Evolutionary conservation across 37 sponge, comb jelly and placozoan genomes (phyloP).

Genomic region (Aphrocallistes beatrix): DNA sequence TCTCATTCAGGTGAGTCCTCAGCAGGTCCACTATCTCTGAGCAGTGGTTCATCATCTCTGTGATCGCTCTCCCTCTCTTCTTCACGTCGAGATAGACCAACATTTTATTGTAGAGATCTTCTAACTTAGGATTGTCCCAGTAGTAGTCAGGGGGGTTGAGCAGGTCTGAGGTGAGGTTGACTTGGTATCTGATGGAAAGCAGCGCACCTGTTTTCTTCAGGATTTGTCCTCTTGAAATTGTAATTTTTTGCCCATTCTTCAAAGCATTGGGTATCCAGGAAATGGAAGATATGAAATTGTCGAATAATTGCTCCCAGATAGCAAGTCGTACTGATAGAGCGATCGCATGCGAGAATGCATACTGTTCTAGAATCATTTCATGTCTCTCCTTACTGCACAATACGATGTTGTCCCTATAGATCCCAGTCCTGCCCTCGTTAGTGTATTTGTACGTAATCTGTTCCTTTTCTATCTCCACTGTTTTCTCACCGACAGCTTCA

Average conservation of each 20-base stretch:
- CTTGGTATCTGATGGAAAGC: conserved; percentile 24
- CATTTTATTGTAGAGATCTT: conserved; percentile 28
- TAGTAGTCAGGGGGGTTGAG: conserved; percentile 15
- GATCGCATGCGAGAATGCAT: conserved; percentile 1
- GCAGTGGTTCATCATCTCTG: conserved; percentile 29
- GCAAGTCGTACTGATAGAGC: background rate
- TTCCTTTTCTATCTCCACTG: background rate
- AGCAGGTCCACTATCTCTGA: conserved; percentile 25
- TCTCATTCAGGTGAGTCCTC: conserved; percentile 28
- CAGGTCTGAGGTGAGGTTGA: conserved; percentile 22
- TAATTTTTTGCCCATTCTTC: background rate
- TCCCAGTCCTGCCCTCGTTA: background rate
- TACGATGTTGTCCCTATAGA: background rate
- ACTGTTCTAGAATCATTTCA: background rate
- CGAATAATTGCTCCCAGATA: background rate
- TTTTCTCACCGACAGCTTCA: too few relatives aligned
- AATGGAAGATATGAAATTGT: background rate
- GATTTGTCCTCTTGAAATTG: background rate
- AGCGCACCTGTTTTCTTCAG: background rate
- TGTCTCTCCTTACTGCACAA: background rate
- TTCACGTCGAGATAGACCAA: conserved; percentile 23
- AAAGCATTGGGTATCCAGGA: background rate
- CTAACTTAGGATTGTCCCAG: conserved; percentile 25
- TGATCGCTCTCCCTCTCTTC: conserved; percentile 17
- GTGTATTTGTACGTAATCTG: background rate